A percentile compares a stretch with the other conserved stretches of the same genome.
These are phyloP conservation scores for Sturnus vulgaris DNA, from an alignment of 2,113 vertebrate species.

Conservation along the genomic window DNA sequence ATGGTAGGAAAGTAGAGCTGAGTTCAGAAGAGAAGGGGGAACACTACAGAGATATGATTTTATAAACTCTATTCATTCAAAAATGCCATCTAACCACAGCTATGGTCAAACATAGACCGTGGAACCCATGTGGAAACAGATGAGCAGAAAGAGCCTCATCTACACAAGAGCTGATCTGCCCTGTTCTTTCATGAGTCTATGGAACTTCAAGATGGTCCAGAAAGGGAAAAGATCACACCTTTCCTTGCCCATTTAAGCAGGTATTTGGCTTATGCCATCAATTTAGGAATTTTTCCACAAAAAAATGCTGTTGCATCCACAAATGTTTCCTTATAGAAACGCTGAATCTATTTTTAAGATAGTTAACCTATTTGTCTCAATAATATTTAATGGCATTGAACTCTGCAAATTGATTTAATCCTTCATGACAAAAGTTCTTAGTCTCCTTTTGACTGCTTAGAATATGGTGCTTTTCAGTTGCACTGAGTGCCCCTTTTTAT, in stretches of 20 bases:
- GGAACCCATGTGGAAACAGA: neutral
- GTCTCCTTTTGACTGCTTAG: neutral
- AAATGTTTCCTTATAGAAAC: neutral
- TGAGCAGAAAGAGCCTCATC: neutral
- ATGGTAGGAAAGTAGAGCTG: neutral
- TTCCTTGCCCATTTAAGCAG: neutral
- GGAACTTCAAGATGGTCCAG: neutral
- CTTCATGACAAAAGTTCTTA: neutral
- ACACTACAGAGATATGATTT: neutral
- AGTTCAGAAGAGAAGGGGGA: neutral
- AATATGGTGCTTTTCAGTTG: neutral
- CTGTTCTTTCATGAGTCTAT: neutral
- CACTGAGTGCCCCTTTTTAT: neutral
- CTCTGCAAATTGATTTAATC: neutral
- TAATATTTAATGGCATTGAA: neutral
- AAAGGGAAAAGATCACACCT: neutral
- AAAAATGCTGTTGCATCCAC: neutral
- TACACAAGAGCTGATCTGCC: neutral
- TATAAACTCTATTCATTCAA: neutral
- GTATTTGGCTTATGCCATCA: neutral
- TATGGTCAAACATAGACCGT: neutral
- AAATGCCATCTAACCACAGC: neutral
- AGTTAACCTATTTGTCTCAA: neutral
- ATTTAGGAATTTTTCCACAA: neutral
- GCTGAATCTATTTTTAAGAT: neutral